These are phyloP conservation scores for Brachymystax lenok DNA, from an alignment of 2,797 vertebrate species.

Conservation along the genomic window DNA sequence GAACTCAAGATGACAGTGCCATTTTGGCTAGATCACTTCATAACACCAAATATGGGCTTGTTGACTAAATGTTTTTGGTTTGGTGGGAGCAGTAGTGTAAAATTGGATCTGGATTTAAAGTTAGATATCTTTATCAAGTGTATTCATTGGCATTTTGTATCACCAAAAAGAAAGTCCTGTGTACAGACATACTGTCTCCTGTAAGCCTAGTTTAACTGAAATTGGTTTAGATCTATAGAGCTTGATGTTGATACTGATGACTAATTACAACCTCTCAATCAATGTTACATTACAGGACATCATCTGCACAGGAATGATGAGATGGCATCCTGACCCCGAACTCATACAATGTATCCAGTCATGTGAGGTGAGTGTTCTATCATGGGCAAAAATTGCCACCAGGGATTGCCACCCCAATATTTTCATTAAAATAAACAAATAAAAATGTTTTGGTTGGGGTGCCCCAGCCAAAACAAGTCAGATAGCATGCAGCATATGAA, in stretches of 20 bases:
- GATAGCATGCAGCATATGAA: no score
- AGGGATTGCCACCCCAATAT: no score
- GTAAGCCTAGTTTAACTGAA: neutral
- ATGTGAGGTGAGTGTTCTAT: constrained; percentile 86
- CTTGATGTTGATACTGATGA: neutral
- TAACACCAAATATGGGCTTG: constrained; percentile 6
- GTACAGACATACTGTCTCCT: neutral
- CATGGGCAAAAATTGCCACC: no score
- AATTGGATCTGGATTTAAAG: neutral
- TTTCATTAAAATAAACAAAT: no score
- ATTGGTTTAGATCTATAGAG: neutral
- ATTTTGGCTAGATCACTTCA: constrained; percentile 12
- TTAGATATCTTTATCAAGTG: neutral
- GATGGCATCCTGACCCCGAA: constrained; percentile 88
- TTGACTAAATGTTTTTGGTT: neutral
- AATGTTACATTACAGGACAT: constrained; percentile 77
- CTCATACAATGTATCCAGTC: constrained; percentile 90
- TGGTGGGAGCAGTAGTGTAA: neutral
- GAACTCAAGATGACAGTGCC: constrained; percentile 34
- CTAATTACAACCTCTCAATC: neutral
- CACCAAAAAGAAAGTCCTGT: neutral
- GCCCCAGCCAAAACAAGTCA: no score
- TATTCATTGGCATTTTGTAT: neutral
- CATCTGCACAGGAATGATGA: constrained; percentile 89
- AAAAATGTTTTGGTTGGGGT: no score